Base-by-base conservation (phyloP, 1,140 invertebrate species). In the Ericerus pela region DNA sequence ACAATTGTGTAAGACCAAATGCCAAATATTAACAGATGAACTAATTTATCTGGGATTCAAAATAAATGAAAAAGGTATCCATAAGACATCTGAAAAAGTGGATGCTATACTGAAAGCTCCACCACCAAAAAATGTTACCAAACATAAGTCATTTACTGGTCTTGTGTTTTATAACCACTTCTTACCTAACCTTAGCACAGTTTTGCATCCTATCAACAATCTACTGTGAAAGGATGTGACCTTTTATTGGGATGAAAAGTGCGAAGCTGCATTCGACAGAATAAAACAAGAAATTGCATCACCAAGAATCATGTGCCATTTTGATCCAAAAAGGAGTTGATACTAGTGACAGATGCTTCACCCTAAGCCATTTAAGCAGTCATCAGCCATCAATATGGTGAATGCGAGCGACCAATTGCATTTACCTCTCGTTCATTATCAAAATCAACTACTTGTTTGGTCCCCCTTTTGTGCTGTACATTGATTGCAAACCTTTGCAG, bases 401-500 rank as follows among this genome's bases (percentile, higher is more conserved):
- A 58, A 14, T 53, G 27, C 18, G 59, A 64, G 60, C 62, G 60
- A 33, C 67, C 67, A 6, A 66, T 72, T 36, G 63, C 62, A 2
- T 72, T 61, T 61, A 64, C 64, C 10, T 71, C 60, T 62, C 56
- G 56, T 36, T 67, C 66, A 1, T 53, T 77, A 20, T 63, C 60
- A 24, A 20, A 36, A 16, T 70, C 27, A 53, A 68, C 14, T 76
- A 72, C 55, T 47, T 76, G 4, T 72, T 64, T 62, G 76, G 69
- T 51, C 61, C 62, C 55, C 57, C 66, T 56, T 72, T 73, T 59
- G 56, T 58, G 12, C 62, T 75, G 16, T 56, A 61, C 16, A 73
- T 71, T 1, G 75, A 77, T 58, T 70, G 75, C 58, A 63, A 71
- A 52, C 73, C 74, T 6, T 59, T 78, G n/a, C 36, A 68, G 1